A percentile compares a stretch with the other conserved stretches of the same genome.
Evolutionary conservation across 2,888 invertebrate species (phyloP).

Genomic region (Selenia dentaria): DNA sequence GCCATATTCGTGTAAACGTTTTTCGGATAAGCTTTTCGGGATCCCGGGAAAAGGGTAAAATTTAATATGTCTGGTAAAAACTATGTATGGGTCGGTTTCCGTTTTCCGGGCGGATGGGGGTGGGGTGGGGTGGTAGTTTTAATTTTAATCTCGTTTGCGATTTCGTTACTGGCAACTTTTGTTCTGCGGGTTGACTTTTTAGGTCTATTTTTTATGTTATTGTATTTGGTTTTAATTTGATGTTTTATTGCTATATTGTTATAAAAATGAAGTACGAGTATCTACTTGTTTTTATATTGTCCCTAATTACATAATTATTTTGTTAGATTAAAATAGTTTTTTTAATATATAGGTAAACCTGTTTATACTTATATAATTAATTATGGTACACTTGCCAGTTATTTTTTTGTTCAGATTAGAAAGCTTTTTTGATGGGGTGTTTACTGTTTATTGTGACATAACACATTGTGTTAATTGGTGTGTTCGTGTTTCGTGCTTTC

Average conservation of each 20-base stretch:
- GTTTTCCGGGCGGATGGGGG: slow-evolving; percentile 1
- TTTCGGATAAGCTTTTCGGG: slow-evolving; percentile 60
- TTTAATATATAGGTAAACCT: too few relatives aligned
- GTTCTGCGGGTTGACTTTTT: slow-evolving; percentile 23
- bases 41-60: slow-evolving; percentile 55
- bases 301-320: too few relatives aligned
- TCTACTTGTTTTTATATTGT: too few relatives aligned
- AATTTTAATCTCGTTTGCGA: slow-evolving; percentile 36
- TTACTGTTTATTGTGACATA: too few relatives aligned
- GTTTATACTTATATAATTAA: too few relatives aligned
- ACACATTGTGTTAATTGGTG: too few relatives aligned
- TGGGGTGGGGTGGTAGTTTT: slow-evolving; percentile 27
- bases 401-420: too few relatives aligned
- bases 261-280: not conserved
- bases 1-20: slow-evolving; percentile 37
- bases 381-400: too few relatives aligned
- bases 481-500: too few relatives aligned
- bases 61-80: slow-evolving; percentile 57
- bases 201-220: not conserved
- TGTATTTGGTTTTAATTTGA: too few relatives aligned
- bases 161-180: slow-evolving; percentile 30
- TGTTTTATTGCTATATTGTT: not conserved
- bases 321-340: too few relatives aligned
- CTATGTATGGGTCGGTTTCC: slow-evolving; percentile 36
- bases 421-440: too few relatives aligned